Evolutionary conservation across 2,113 vertebrate species (phyloP).

Genomic region (Pelodiscus sinensis): DNA sequence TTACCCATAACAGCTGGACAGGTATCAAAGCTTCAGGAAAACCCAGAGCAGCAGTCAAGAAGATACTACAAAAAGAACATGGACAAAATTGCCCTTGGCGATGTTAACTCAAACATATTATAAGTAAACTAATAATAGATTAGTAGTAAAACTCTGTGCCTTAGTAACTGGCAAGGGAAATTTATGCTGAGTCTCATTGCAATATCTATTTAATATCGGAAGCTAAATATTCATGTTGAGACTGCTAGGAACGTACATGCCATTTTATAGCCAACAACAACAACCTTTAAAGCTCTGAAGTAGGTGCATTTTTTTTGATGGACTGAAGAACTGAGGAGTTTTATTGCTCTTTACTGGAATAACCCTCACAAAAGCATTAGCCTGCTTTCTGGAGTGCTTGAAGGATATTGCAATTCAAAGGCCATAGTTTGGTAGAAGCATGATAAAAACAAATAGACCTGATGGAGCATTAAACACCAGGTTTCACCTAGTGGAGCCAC

Average conservation of each 20-base stretch:
- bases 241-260: background rate
- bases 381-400: background rate
- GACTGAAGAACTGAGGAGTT: background rate
- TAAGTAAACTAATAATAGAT: background rate
- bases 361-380: background rate
- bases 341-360: background rate
- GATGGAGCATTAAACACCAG: background rate
- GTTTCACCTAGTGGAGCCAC: background rate
- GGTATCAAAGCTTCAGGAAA: constrained; percentile 98
- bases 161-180: background rate
- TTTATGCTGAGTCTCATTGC: background rate
- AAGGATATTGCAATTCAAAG: background rate
- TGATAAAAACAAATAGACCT: background rate
- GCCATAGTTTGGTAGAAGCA: background rate
- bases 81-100: constrained; percentile 26
- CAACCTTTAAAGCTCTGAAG: background rate
- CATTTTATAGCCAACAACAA: background rate
- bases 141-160: background rate
- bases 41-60: constrained; percentile 95
- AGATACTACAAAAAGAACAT: constrained; percentile 84
- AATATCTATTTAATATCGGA: background rate
- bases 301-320: background rate
- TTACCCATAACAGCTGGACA: constrained; percentile 97
- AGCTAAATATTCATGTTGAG: background rate
- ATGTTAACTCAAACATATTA: background rate